Conservation (phyloP, 2,113 vertebrate genomes). For the Nannospalax galili region DNA sequence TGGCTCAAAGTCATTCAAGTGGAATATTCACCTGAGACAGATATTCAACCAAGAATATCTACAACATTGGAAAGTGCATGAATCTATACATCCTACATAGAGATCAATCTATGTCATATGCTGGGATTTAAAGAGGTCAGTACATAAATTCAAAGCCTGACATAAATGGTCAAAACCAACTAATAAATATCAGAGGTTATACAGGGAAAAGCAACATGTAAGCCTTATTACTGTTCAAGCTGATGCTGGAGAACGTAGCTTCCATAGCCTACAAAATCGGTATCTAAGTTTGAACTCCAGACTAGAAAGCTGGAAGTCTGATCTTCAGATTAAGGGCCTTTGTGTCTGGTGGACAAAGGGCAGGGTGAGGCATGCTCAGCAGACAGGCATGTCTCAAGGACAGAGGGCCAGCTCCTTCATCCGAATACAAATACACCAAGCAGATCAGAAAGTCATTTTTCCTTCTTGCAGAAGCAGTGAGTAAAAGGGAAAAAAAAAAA, state of each 20-base stretch:
- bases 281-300: neutral
- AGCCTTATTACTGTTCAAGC: neutral
- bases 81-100: neutral
- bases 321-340: neutral
- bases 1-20: neutral
- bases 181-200: neutral
- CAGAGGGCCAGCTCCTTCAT: neutral
- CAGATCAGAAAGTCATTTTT: neutral
- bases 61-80: rapidly evolving
- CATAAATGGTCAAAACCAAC: neutral
- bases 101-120: neutral
- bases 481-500: neutral
- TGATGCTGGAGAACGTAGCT: neutral
- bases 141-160: neutral
- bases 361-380: neutral
- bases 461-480: neutral
- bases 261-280: neutral
- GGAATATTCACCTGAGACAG: neutral
- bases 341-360: neutral
- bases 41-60: neutral
- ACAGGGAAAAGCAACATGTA: neutral
- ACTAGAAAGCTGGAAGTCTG: neutral
- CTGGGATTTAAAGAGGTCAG: neutral
- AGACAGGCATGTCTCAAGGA: neutral
- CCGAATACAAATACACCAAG: neutral